Conservation (phyloP, 2,113 vertebrate genomes). For the Saccopteryx leptura region DNA sequence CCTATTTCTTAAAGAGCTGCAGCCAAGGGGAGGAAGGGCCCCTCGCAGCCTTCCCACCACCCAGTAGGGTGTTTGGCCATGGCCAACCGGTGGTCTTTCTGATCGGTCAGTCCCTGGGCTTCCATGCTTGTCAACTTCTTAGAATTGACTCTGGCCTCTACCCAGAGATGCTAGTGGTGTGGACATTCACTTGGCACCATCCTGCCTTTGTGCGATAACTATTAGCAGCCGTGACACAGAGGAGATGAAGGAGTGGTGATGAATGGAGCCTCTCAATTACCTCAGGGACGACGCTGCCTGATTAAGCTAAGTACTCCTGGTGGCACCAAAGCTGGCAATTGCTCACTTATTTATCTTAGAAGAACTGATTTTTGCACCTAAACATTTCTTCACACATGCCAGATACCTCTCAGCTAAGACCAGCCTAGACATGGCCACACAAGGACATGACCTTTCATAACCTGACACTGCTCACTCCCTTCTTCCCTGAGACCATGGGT, state of each 20-base stretch:
- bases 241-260: constrained; percentile 55
- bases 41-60: rapidly evolving
- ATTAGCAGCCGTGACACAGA: constrained; percentile 50
- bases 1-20: not conserved
- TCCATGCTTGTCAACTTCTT: not conserved
- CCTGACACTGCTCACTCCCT: rapidly evolving
- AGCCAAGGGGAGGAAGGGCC: not conserved
- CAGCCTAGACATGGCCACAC: not conserved
- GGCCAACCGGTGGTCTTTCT: not conserved
- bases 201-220: not conserved
- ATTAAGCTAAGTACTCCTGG: constrained; percentile 73
- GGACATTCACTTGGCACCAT: not conserved
- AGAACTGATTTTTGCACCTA: constrained; percentile 28
- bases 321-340: constrained; percentile 31
- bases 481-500: not conserved
- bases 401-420: not conserved
- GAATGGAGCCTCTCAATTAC: constrained; percentile 63
- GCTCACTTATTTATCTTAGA: constrained; percentile 74
- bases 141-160: not conserved
- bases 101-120: not conserved
- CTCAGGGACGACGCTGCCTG: constrained; percentile 72
- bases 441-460: not conserved
- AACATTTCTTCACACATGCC: not conserved
- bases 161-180: not conserved
- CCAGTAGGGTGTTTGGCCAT: rapidly evolving